Percentiles rank a stretch among this genome's conserved stretches.
phyloP scores from a whole-genome alignment of 2,797 vertebrate species.

The Aplochiton taeniatus region DNA sequence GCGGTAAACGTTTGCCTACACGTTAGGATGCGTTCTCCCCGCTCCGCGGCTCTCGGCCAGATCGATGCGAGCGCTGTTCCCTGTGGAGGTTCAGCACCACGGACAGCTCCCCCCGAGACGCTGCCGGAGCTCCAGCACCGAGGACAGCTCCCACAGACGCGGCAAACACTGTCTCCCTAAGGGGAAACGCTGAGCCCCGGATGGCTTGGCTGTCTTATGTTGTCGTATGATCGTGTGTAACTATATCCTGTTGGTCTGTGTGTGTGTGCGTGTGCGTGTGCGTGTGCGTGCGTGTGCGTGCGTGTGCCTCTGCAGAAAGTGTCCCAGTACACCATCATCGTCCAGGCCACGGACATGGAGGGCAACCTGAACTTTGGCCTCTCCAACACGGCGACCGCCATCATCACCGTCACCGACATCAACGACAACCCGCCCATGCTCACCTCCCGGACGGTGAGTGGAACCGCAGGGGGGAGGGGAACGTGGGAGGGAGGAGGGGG shows the following conservation, averaged over 20 bases:
- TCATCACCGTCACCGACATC: constrained; percentile 90
- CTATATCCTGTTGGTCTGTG: constrained; percentile 13
- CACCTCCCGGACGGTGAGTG: constrained; percentile 87
- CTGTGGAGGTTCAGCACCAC: constrained; percentile 28
- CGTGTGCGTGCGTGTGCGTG: background rate
- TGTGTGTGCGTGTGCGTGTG: constrained; percentile 17
- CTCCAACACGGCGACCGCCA: constrained; percentile 92
- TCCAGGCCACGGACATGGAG: constrained; percentile 97
- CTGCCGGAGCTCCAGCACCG: constrained; percentile 41
- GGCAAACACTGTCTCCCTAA: constrained; percentile 30
- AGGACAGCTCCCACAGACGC: constrained; percentile 34
- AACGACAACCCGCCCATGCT: constrained; percentile 95
- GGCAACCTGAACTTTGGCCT: constrained; percentile 94
- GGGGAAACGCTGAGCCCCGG: constrained; percentile 36
- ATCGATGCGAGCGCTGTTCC: too few species aligned
- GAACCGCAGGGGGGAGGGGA: background rate
- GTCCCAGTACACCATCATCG: constrained; percentile 90
- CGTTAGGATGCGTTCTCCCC: too few species aligned
- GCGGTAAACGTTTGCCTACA: too few species aligned
- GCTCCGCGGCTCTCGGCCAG: too few species aligned
- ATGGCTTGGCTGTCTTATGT: constrained; percentile 27
- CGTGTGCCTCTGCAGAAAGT: constrained; percentile 81
- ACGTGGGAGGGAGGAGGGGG: background rate
- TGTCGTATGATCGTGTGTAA: constrained; percentile 15
- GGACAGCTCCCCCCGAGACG: constrained; percentile 37